Base-by-base conservation (phyloP, 2,797 vertebrate genomes). In the Takifugu rubripes region DNA sequence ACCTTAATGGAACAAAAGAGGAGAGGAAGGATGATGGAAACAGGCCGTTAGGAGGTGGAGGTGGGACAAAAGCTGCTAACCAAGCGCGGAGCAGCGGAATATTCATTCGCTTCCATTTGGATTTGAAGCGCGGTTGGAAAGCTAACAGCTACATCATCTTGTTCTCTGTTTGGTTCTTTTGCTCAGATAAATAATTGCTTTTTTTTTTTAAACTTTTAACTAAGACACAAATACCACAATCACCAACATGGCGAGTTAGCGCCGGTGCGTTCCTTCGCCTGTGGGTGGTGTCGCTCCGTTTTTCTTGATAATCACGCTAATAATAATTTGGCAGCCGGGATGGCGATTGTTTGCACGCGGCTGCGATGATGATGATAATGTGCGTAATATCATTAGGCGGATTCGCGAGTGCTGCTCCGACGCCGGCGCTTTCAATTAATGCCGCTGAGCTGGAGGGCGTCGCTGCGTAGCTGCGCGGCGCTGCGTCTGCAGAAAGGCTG, bases 1-100 rank as follows among this genome's bases (percentile, higher is more conserved):
- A 89, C 82, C 66, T 78, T 87, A 86, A 88, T 87, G 87, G 75
- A 59, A 74, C 67, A 82, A 81, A 78, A 71, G 70, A 68, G 72
- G 56, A 76, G 65, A 50, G 74, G 68, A 78, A 79, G 63, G 49
- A 61, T 55, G 52, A 65, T 68, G 65, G 73, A 76, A 82, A 78
- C 65, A 68, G 1, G 68, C 54, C 49, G 58, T 56, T 14, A 31
- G 52, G 64, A 68, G 15, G 21, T 25, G 49, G 40, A 52, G 33
- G 40, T 47, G 48, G 42, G 50, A 70, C 25, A 61, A 43, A 25
- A 51, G 26, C 27, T 9, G 15, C 8, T 60, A 64, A 73, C 46
- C 59, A 44, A 51, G 63, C 57, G 56, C 44, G 52, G 61, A 62
- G 56, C 25, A 40, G 51, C 44, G 8, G 0, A 27, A 49, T 16